Evolutionary conservation across 1,140 invertebrate genomes (phyloP).

Genomic region (Drosophila nasuta): DNA sequence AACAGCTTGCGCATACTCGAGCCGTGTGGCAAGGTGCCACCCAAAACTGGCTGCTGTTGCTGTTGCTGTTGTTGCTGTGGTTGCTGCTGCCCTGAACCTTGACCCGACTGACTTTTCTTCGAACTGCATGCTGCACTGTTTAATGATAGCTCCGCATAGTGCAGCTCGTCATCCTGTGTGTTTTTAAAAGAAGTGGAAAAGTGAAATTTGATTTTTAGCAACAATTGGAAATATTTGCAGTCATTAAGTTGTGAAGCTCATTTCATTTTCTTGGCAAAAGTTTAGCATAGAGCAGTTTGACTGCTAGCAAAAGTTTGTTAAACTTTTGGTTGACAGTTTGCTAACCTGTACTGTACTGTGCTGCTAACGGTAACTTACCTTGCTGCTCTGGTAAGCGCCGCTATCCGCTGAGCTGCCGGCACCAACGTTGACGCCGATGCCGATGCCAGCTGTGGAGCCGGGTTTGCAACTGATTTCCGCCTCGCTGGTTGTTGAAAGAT

Average conservation of each 20-base stretch:
- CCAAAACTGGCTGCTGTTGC: slow-evolving; percentile 46
- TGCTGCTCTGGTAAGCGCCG: slow-evolving; percentile 80
- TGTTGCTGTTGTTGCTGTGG: slow-evolving; percentile 33
- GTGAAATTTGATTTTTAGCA: slow-evolving; percentile 21
- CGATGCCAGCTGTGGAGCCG: slow-evolving; percentile 60
- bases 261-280: slow-evolving; percentile 15
- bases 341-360: not conserved
- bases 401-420: slow-evolving; percentile 69
- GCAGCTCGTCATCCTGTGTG: slow-evolving; percentile 87
- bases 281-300: slow-evolving; percentile 36
- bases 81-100: slow-evolving; percentile 60
- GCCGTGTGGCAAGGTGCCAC: slow-evolving; percentile 77
- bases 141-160: slow-evolving; percentile 89
- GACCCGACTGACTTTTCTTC: slow-evolving; percentile 56
- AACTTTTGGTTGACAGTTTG: slow-evolving; percentile 55
- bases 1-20: slow-evolving; percentile 79
- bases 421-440: slow-evolving; percentile 36
- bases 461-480: slow-evolving; percentile 84
- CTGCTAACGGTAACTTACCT: slow-evolving; percentile 63
- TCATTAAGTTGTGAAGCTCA: slow-evolving; percentile 21
- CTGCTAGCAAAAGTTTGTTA: slow-evolving; percentile 61
- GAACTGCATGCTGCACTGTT: slow-evolving; percentile 41
- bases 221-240: slow-evolving; percentile 55
- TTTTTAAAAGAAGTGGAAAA: slow-evolving; percentile 1
- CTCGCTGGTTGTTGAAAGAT: slow-evolving; percentile 84